A percentile compares a stretch with the other conserved stretches of the same genome.
Evolutionary conservation across 2,797 vertebrate genomes (phyloP).

Genomic region (Cyprinodon diabolis): DNA sequence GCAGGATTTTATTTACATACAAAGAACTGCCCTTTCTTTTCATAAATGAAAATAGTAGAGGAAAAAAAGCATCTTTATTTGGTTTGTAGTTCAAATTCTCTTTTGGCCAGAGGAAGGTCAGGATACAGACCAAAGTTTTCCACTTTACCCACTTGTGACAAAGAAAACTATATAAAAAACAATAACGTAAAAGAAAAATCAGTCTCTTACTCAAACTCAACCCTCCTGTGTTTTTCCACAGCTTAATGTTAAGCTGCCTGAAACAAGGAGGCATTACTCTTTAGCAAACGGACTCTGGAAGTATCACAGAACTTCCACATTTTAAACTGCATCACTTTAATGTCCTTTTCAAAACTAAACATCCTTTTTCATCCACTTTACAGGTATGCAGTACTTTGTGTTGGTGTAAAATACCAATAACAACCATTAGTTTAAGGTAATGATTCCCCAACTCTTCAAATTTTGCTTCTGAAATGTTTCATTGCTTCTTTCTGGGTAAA

Average conservation of each 20-base stretch:
- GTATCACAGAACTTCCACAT: neutral
- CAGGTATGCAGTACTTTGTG: neutral
- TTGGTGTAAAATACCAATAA: too few species aligned
- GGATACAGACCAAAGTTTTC: slow-evolving; percentile 35
- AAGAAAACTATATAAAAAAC: slow-evolving; percentile 4
- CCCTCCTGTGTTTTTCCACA: slow-evolving; percentile 52
- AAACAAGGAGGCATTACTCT: slow-evolving; percentile 1
- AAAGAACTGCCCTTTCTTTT: neutral
- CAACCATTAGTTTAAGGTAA: too few species aligned
- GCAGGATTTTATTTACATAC: neutral
- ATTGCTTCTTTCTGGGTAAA: too few species aligned
- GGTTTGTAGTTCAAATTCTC: slow-evolving; percentile 1
- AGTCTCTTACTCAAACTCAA: slow-evolving; percentile 57
- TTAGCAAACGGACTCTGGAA: neutral
- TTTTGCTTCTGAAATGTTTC: too few species aligned
- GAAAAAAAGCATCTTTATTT: slow-evolving; percentile 13
- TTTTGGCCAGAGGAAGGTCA: slow-evolving; percentile 28
- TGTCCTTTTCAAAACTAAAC: too few species aligned
- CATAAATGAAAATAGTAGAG: slow-evolving; percentile 2
- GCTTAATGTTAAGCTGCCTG: slow-evolving; percentile 46
- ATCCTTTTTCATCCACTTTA: neutral
- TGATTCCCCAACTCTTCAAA: too few species aligned
- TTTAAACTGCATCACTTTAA: too few species aligned
- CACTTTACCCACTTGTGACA: slow-evolving; percentile 38
- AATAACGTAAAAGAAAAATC: slow-evolving; percentile 32